Percentiles rank a stretch among this genome's conserved stretches.
Evolutionary conservation across 2,113 vertebrate species (phyloP).

Genomic region (Nanorana parkeri): DNA sequence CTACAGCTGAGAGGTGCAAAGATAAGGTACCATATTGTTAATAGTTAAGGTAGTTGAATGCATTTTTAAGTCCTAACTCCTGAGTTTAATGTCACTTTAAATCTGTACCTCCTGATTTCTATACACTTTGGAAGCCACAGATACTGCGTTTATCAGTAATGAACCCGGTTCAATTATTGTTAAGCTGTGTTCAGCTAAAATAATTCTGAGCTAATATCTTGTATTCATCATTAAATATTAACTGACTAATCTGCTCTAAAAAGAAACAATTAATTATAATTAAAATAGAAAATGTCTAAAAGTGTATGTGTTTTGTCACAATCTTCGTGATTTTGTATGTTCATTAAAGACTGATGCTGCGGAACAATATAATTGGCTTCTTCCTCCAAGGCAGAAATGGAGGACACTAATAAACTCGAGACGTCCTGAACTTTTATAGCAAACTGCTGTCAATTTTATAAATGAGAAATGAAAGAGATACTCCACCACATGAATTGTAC

Average conservation of each 20-base stretch:
- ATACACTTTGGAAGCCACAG: background rate
- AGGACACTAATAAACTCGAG: conserved; percentile 35
- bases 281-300: conserved; percentile 3
- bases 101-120: background rate
- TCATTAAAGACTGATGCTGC: conserved; percentile 28
- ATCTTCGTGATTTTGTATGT: conserved; percentile 16
- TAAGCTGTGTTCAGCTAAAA: background rate
- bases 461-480: conserved; percentile 6
- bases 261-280: conserved; percentile 40
- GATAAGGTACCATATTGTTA: no score
- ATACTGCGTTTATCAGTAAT: background rate
- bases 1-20: no score
- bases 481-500: background rate
- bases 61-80: no score
- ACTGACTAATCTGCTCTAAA: conserved; percentile 16
- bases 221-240: background rate
- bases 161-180: conserved; percentile 1
- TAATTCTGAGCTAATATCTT: background rate
- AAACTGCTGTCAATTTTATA: conserved; percentile 25
- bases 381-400: conserved; percentile 30
- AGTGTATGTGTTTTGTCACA: conserved; percentile 19
- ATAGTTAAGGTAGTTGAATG: no score
- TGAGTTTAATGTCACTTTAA: no score
- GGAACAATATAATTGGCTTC: conserved; percentile 27
- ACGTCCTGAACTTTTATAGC: conserved; percentile 27